Base-by-base conservation (phyloP, 2,113 vertebrate species). In the Asarcornis scutulata region DNA sequence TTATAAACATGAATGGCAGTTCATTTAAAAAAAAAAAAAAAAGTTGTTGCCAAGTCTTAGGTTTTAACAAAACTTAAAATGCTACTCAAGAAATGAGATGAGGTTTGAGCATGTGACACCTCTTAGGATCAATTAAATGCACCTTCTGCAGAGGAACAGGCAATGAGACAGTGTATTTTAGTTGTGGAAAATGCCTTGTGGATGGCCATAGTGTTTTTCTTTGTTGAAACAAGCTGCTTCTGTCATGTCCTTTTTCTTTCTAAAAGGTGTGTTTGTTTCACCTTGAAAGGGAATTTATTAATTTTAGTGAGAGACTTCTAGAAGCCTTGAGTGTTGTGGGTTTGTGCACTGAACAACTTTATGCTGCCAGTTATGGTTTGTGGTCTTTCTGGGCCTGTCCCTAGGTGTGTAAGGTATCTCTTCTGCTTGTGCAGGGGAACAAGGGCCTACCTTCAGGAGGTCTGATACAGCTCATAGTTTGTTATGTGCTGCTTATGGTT, bases 211-310 rank as follows among this genome's bases (percentile, higher is more conserved):
- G 17, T 56, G 10, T 46, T 77, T 32, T 67, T 17, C 17, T 75
- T 66, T 68, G 14, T 73, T 53, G 46, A 64, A 88, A 75, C 25
- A 46, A 63, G 17, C 25, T 66, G n/a, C 62, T 79, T 67, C 44
- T 2, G 1, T 32, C 26, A 42, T 18, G 1, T 9, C 0, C 20
- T 77, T 23, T 36, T 36, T 23, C 4, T 36, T 31, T 75, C 26
- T 18, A 25, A 53, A 69, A 58, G 5, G 18, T 58, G 9, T 18
- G 29, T 27, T 23, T 50, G 17, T 34, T 69, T 87, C 12, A 22
- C 26, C 26, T 9, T 83, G 40, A 46, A 40, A 62, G 67, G 29
- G 38, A 72, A 31, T 63, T 55, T 69, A 26, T 27, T 11, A 36
- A 1, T 83, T 86, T 79, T 58, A 86, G 42, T 23, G 42, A 48